A percentile compares a stretch with the other conserved stretches of the same genome.
phyloP scores from a whole-genome alignment of 2,797 vertebrate species.

The Pyrocephalus nanus region DNA sequence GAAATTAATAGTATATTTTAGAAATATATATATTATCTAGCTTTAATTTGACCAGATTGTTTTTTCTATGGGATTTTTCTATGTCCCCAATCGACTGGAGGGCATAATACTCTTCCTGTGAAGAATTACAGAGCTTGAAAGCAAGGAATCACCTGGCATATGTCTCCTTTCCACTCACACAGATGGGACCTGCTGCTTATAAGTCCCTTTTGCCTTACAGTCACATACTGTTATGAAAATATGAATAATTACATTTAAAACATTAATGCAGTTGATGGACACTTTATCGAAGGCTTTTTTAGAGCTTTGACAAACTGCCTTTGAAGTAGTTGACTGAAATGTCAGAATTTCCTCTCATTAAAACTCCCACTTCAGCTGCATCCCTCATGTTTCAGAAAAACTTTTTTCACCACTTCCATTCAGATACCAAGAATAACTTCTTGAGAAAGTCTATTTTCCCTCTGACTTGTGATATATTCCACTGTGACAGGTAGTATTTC shows the following conservation, averaged over 20 bases:
- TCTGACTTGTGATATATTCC: neutral
- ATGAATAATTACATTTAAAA: neutral
- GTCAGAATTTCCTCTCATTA: conserved; percentile 21
- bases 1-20: neutral
- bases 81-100: neutral
- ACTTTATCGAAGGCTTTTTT: neutral
- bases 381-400: neutral
- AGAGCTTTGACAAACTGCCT: conserved; percentile 9
- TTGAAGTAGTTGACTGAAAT: conserved; percentile 22
- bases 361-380: neutral
- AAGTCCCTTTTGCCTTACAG: neutral
- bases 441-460: neutral
- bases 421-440: neutral
- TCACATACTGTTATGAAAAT: neutral
- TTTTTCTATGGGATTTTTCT: neutral
- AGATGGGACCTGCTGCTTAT: neutral
- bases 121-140: neutral
- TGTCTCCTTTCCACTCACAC: neutral
- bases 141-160: neutral
- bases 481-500: neutral
- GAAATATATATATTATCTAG: neutral
- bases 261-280: neutral
- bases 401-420: neutral
- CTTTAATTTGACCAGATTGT: neutral
- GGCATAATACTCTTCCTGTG: neutral